Evolutionary conservation across 1,140 invertebrate species (phyloP).

Genomic region (Tetramorium simillimum): DNA sequence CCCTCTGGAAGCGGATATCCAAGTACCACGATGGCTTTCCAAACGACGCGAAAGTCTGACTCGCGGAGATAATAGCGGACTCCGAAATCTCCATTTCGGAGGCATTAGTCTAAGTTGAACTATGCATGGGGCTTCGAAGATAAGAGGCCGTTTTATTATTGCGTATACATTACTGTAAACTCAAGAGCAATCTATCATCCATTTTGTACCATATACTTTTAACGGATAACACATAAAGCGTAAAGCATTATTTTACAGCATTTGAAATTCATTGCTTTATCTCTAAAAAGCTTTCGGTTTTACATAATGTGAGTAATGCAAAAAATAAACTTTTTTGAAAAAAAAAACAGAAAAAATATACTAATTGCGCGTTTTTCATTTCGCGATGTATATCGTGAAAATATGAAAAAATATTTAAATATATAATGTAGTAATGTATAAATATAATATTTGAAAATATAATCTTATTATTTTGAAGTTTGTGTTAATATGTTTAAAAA

Average conservation of each 20-base stretch:
- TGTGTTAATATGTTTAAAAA: background rate
- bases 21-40: constrained; percentile 26
- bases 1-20: constrained; percentile 35
- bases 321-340: background rate
- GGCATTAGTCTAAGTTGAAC: constrained; percentile 43
- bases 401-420: background rate
- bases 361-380: background rate
- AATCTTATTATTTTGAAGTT: background rate
- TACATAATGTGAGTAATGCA: background rate
- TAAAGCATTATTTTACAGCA: background rate
- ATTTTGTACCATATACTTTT: constrained; percentile 27
- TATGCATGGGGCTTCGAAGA: constrained; percentile 23
- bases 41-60: constrained; percentile 29
- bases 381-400: too few relatives aligned
- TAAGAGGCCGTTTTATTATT: constrained; percentile 30
- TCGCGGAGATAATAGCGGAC: constrained; percentile 42
- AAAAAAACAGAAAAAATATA: background rate
- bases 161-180: constrained; percentile 13
- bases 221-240: background rate
- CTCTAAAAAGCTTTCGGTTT: background rate
- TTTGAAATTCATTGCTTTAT: constrained; percentile 2
- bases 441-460: too few relatives aligned
- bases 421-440: background rate
- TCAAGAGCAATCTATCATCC: constrained; percentile 10
- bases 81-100: constrained; percentile 36